Conservation (phyloP, 2,113 vertebrate species). For the Epinephelus moara region DNA sequence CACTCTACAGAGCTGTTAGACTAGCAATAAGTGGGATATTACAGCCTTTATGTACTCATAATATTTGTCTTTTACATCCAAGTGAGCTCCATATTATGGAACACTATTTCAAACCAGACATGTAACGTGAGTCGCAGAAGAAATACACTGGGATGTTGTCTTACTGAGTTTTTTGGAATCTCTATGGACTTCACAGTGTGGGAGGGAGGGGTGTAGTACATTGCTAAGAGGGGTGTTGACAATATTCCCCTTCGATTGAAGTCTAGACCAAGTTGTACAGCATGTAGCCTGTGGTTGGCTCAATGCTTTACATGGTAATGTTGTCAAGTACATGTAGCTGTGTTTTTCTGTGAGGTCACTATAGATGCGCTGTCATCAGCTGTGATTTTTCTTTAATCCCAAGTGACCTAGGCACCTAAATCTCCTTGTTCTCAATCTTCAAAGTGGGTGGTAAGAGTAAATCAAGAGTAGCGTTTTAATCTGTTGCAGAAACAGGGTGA, state of each 20-base stretch:
- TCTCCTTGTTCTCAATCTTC: slow-evolving; percentile 50
- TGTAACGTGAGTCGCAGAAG: slow-evolving; percentile 38
- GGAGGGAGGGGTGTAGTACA: slow-evolving; percentile 1
- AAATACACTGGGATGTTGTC: slow-evolving; percentile 37
- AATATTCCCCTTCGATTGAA: slow-evolving; percentile 1
- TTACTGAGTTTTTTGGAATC: slow-evolving; percentile 17
- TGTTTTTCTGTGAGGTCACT: slow-evolving; percentile 23
- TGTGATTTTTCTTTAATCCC: slow-evolving; percentile 28
- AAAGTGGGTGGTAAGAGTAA: slow-evolving; percentile 67
- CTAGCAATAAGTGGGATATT: not conserved
- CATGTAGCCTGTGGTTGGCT: slow-evolving; percentile 2
- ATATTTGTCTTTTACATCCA: slow-evolving; percentile 42
- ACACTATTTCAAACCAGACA: slow-evolving; percentile 31
- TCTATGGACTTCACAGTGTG: not conserved
- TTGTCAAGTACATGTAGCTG: not conserved
- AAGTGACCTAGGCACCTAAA: slow-evolving; percentile 31
- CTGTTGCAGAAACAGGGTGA: slow-evolving; percentile 52
- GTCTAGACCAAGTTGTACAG: not conserved
- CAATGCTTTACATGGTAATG: not conserved
- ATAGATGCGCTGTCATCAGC: slow-evolving; percentile 5
- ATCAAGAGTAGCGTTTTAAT: slow-evolving; percentile 59
- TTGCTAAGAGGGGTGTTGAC: slow-evolving; percentile 11
- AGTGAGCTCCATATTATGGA: slow-evolving; percentile 29
- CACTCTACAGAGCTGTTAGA: slow-evolving; percentile 16
- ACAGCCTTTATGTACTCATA: slow-evolving; percentile 19